These are phyloP conservation scores for Pocillopora verrucosa DNA, from an alignment of 64 coral and sea anemone genomes.

Conservation along the genomic window DNA sequence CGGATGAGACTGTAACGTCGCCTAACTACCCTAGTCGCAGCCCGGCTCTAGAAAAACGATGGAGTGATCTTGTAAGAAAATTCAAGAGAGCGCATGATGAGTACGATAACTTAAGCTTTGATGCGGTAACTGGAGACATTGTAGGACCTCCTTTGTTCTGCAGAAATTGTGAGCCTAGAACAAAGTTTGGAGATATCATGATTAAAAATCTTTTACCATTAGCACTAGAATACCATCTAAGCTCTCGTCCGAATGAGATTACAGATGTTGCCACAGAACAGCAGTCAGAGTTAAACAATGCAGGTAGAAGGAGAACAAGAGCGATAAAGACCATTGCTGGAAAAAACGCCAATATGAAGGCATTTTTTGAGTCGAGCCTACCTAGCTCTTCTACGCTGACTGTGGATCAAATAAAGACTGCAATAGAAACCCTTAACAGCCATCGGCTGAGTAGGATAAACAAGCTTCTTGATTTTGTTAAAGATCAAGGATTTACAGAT, in stretches of 20 bases:
- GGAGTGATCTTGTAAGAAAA: neutral
- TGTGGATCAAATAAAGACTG: constrained; percentile 5
- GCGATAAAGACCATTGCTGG: constrained; percentile 21
- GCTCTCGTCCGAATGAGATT: constrained; percentile 31
- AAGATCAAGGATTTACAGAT: constrained; percentile 55
- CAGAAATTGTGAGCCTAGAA: neutral
- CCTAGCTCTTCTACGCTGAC: neutral
- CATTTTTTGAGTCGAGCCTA: neutral
- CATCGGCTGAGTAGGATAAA: constrained; percentile 48
- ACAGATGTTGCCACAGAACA: neutral
- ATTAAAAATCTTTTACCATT: constrained; percentile 55
- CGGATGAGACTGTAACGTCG: neutral
- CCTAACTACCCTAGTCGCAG: neutral
- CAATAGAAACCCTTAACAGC: constrained; percentile 38
- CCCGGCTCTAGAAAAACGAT: neutral
- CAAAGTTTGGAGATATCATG: constrained; percentile 49
- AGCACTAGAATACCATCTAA: constrained; percentile 59
- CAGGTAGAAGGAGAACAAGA: neutral
- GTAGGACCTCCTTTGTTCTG: constrained; percentile 13
- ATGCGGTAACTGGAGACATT: neutral
- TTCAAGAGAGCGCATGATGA: neutral
- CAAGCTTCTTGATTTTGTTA: constrained; percentile 49
- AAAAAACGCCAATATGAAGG: neutral
- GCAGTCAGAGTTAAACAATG: neutral
- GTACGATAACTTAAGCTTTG: neutral